Percentiles rank a stretch among this genome's conserved stretches.
Evolutionary conservation across 2,888 invertebrate species (phyloP).

Genomic region (Griposia aprilina): DNA sequence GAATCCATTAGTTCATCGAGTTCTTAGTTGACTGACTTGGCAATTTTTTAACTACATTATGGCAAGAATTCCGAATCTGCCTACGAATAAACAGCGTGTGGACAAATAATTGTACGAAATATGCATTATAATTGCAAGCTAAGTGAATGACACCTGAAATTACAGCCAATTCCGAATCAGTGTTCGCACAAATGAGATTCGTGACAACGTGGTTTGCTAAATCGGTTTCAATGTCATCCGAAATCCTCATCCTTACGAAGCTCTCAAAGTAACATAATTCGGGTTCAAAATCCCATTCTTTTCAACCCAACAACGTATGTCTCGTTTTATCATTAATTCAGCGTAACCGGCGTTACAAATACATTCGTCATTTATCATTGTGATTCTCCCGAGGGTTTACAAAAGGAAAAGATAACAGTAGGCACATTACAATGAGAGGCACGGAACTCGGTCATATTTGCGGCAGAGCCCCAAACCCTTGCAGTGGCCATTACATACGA

Average conservation of each 20-base stretch:
- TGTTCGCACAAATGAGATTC: background rate
- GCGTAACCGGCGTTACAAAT: conserved; percentile 45
- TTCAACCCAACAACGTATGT: conserved; percentile 2
- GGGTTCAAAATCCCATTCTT: conserved; percentile 22
- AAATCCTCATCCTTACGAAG: background rate
- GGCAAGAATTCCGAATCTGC: background rate
- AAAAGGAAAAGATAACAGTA: conserved; percentile 19
- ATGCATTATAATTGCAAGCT: background rate
- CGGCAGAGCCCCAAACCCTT: background rate
- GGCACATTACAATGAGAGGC: conserved; percentile 1
- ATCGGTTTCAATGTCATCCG: background rate
- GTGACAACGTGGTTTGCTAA: background rate
- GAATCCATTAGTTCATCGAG: conserved; percentile 59
- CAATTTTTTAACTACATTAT: background rate
- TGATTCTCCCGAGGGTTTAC: conserved; percentile 1
- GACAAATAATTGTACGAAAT: background rate
- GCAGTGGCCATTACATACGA: background rate
- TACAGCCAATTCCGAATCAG: background rate
- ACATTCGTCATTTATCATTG: conserved; percentile 62
- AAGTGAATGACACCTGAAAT: conserved; percentile 17
- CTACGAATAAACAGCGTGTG: background rate
- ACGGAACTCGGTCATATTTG: background rate
- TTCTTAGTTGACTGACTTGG: conserved; percentile 5
- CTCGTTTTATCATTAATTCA: conserved; percentile 49
- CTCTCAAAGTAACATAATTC: conserved; percentile 9